phyloP scores from a whole-genome alignment of 1,140 invertebrate genomes.

The Drosophila melanogaster region DNA sequence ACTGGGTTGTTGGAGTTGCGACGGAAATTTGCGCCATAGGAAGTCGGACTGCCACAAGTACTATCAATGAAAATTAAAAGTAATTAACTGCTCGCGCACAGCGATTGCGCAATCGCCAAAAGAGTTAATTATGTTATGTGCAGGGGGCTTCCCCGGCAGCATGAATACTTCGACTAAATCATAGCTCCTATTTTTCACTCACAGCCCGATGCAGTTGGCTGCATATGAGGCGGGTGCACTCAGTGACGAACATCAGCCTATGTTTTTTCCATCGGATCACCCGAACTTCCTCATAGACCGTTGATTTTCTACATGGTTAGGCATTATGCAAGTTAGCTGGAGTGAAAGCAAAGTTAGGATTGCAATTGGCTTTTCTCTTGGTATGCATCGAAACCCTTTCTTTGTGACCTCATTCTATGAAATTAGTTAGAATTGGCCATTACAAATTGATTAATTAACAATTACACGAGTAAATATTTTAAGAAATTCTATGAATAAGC shows the following conservation, averaged over 20 bases:
- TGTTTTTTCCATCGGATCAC: slow-evolving; percentile 24
- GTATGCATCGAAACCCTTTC: too few species aligned
- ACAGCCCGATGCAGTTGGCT: slow-evolving; percentile 29
- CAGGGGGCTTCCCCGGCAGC: slow-evolving; percentile 8
- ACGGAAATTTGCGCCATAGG: slow-evolving; percentile 58
- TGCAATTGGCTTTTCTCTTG: background rate
- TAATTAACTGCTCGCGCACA: slow-evolving; percentile 58
- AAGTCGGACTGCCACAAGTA: slow-evolving; percentile 32
- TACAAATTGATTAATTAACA: too few species aligned
- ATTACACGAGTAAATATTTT: too few species aligned
- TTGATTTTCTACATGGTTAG: slow-evolving; percentile 45
- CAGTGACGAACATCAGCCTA: slow-evolving; percentile 10
- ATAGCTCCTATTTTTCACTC: slow-evolving; percentile 31
- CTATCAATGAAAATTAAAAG: slow-evolving; percentile 73
- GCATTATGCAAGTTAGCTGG: slow-evolving; percentile 33
- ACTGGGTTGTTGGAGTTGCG: slow-evolving; percentile 39
- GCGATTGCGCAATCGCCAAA: slow-evolving; percentile 55
- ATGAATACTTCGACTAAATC: slow-evolving; percentile 17
- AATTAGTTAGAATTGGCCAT: background rate
- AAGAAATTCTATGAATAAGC: too few species aligned
- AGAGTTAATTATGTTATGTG: slow-evolving; percentile 53
- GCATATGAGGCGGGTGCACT: slow-evolving; percentile 21
- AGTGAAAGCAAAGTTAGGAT: slow-evolving; percentile 10
- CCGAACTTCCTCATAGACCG: slow-evolving; percentile 55
- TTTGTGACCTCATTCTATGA: background rate